Evolutionary conservation across 2,797 vertebrate genomes (phyloP), one percentile per base, ranked within the genome.

Genomic region (Diplodus puntazzo): DNA sequence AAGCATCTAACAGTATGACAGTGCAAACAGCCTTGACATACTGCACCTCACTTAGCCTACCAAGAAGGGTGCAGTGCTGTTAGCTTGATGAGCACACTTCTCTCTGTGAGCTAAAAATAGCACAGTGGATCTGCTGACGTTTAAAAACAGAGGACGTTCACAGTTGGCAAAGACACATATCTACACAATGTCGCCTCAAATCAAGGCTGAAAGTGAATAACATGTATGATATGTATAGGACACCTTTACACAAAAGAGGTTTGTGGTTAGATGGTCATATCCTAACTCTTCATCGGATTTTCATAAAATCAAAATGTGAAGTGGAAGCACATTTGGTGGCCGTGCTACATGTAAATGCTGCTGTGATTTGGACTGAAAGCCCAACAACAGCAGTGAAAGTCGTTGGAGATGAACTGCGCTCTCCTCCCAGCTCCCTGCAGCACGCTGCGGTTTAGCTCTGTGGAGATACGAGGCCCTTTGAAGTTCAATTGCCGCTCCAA

Each of bases 401-500:
- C 7, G 14, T 16, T 63, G 61, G 42, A 75, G 69, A 78, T 75
- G 74, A 75, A 73, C 69, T 52, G 46, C 69, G 69, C 62, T 66
- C 61, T 70, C 57, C 77, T 76, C 69, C 46, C n/a, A 18, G 12
- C 73, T 75, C 69, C 11, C n/a, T 74, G 75, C 3, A 21, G 68
- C 55, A 17, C 21, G 0, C 69, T 49, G 79, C 12, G 53, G 69
- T 64, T 64, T 16, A 53, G 57, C 74, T 17, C 3, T 50, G 16
- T 43, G 61, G 78, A 89, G 90, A 90, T 88, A 83, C 73, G 73
- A 81, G 62, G 18, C 23, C 50, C 83, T 95, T 95, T 95, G 92
- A 95, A 92, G 91, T 91, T 89, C 79, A 87, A 79, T 83, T 91
- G 88, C 83, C 14, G 84, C 83, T 85, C 82, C 75, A 71, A 92